Conservation (phyloP, 2,113 vertebrate species). For the Mandrillus leucophaeus region DNA sequence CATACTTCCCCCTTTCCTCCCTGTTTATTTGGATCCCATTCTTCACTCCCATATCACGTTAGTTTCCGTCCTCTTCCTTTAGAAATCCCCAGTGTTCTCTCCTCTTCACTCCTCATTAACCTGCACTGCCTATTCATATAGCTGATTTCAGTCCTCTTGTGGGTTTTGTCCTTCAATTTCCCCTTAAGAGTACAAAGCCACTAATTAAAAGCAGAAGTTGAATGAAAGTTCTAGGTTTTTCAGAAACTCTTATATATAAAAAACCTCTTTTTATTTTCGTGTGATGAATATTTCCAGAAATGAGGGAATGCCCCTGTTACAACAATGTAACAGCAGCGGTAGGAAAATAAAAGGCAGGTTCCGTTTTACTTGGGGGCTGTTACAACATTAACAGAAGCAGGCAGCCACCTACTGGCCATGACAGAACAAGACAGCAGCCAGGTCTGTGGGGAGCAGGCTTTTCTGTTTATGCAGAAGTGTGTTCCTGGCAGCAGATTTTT, state of each 20-base stretch:
- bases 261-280: background rate
- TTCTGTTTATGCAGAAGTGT: background rate
- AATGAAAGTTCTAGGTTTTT: background rate
- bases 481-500: background rate
- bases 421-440: background rate
- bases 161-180: background rate
- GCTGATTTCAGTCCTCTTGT: background rate
- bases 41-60: background rate
- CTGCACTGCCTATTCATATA: background rate
- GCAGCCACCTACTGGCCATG: background rate
- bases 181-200: background rate
- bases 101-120: background rate
- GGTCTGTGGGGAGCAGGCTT: background rate
- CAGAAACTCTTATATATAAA: background rate
- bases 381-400: background rate
- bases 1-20: too few species aligned
- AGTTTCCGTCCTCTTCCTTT: background rate
- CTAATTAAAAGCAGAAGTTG: background rate
- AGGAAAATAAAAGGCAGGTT: background rate
- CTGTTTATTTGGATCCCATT: background rate
- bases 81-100: background rate
- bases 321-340: background rate
- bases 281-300: background rate
- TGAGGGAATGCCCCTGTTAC: background rate
- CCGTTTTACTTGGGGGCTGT: background rate